These are phyloP conservation scores for Pachliopta kotzebuea DNA, from an alignment of 2,888 invertebrate genomes.

Conservation along the genomic window DNA sequence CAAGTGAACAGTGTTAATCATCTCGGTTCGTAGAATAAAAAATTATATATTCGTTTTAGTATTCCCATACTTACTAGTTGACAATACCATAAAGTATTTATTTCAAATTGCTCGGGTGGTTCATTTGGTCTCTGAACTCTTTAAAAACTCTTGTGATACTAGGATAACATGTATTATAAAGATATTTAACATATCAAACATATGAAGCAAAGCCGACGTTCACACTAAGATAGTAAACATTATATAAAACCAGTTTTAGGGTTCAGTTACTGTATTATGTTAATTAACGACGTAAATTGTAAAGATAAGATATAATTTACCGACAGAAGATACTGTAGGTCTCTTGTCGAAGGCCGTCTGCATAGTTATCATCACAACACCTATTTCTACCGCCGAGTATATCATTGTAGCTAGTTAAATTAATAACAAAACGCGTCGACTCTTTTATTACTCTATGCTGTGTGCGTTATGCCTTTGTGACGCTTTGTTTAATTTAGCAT, in stretches of 20 bases:
- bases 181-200: constrained; percentile 34
- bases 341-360: neutral
- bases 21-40: no score
- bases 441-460: no score
- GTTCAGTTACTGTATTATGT: constrained; percentile 13
- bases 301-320: constrained; percentile 1
- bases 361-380: neutral
- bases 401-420: no score
- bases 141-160: constrained; percentile 41
- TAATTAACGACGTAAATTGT: neutral
- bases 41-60: no score
- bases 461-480: no score
- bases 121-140: constrained; percentile 2
- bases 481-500: no score
- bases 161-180: constrained; percentile 44
- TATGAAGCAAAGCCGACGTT: neutral
- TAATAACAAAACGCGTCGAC: no score
- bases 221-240: neutral
- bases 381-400: neutral
- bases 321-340: neutral
- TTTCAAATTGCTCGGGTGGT: no score
- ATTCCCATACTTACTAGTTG: no score
- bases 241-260: constrained; percentile 11
- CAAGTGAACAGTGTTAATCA: no score
- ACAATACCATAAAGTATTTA: no score